phyloP scores from a whole-genome alignment of 2,113 vertebrate species.

The Phocoena phocoena region DNA sequence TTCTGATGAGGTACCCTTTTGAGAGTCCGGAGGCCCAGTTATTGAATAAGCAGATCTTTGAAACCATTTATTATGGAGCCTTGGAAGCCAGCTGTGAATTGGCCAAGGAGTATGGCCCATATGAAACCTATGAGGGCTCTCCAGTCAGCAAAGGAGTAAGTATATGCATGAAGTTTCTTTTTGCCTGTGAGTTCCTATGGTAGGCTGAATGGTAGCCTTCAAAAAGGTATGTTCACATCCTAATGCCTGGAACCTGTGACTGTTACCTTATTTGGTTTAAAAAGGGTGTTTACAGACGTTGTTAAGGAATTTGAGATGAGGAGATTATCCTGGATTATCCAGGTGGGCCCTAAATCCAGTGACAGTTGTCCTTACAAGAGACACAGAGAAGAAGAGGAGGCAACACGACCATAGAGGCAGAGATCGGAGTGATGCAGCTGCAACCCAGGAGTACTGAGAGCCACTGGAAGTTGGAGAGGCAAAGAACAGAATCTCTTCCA shows the following conservation, averaged over 20 bases:
- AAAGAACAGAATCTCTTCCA: neutral
- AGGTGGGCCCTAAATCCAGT: neutral
- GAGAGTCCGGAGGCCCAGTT: slow-evolving; percentile 94
- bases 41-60: slow-evolving; percentile 96
- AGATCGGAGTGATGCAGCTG: neutral
- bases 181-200: neutral
- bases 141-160: slow-evolving; percentile 97
- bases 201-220: neutral
- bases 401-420: neutral
- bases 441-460: neutral
- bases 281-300: slow-evolving; percentile 8
- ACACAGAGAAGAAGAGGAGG: neutral
- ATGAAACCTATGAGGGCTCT: slow-evolving; percentile 92
- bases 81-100: slow-evolving; percentile 96
- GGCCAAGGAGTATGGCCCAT: slow-evolving; percentile 88
- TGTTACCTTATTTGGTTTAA: neutral
- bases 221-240: neutral
- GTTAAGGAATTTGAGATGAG: neutral
- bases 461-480: neutral
- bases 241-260: neutral
- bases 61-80: slow-evolving; percentile 96
- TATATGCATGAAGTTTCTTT: slow-evolving; percentile 35
- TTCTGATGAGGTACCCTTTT: slow-evolving; percentile 95
- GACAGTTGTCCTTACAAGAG: neutral
- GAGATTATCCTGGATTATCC: slow-evolving; percentile 12